Evolutionary conservation across 1,140 invertebrate species (phyloP).

Genomic region (Metopolophium dirhodum): DNA sequence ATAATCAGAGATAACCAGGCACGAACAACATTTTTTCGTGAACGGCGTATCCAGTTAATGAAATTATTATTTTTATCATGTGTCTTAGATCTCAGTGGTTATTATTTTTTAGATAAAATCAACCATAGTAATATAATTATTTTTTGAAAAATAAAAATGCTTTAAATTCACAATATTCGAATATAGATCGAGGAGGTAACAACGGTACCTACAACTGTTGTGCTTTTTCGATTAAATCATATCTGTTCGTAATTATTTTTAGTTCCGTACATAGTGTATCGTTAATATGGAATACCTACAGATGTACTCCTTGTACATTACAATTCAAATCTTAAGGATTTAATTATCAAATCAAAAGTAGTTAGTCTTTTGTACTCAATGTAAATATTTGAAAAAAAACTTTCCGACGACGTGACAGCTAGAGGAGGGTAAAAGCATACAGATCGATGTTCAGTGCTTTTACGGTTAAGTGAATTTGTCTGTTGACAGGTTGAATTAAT

Average conservation of each 20-base stretch:
- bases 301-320: not conserved
- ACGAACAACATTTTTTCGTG: not conserved
- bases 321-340: not conserved
- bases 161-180: too few species aligned
- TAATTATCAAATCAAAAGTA: not conserved
- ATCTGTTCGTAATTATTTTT: too few species aligned
- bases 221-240: too few species aligned
- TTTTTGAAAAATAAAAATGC: too few species aligned
- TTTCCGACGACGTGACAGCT: not conserved
- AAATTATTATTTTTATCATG: not conserved
- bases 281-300: not conserved
- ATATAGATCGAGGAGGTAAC: not conserved
- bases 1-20: not conserved
- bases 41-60: not conserved
- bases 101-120: not conserved
- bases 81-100: too few species aligned
- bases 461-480: not conserved
- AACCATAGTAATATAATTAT: not conserved
- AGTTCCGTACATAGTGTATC: too few species aligned
- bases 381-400: constrained; percentile 12
- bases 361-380: not conserved
- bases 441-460: not conserved
- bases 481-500: not conserved
- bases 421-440: not conserved
- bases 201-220: not conserved